Base-by-base conservation (phyloP, 2,113 vertebrate genomes). In the Scartelaos histophorus region DNA sequence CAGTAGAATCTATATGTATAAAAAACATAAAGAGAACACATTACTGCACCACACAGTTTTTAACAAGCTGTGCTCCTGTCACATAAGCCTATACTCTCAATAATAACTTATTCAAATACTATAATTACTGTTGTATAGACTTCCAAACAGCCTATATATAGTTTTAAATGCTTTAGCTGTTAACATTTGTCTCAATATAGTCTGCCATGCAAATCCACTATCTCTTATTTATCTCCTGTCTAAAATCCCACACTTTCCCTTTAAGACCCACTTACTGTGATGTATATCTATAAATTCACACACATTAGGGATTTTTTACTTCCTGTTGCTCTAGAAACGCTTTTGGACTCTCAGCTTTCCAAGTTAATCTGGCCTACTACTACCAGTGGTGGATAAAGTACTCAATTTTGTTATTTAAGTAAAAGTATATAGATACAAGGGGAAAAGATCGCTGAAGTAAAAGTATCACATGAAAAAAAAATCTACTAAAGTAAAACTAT, bases 271-370 rank as follows among this genome's bases (percentile, higher is more conserved):
- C 78, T 81, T 87, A 82, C 75, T 78, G 79, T 21, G 77, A 64
- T 53, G 72, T 16, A 81, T 71, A 81, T 71, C 72, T 80, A 73
- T 82, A 89, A 76, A 82, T 85, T 82, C 80, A 76, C 70, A 62
- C 66, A 13, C 81, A 77, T 74, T 35, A 21, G 75, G 69, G 76
- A n/a, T 24, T 49, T 68, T 72, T 82, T 76, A 54, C 46, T 17
- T 53, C 67, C 56, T 67, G n/a, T 16, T 57, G 58, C 21, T 47
- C 51, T 53, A 67, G 5, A 13, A 29, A 65, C 21, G 3, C 19
- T 21, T 56, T 22, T 22, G 35, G 15, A 21, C 53, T 58, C n/a
- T 4, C 70, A 66, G 49, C 22, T 21, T 80, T 56, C 75, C 58
- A 74, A 60, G 58, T 69, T 17, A 15, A 64, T 29, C 19, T 67